Base-by-base conservation (phyloP, 2,797 vertebrate genomes). In the Oryzias sinensis region DNA sequence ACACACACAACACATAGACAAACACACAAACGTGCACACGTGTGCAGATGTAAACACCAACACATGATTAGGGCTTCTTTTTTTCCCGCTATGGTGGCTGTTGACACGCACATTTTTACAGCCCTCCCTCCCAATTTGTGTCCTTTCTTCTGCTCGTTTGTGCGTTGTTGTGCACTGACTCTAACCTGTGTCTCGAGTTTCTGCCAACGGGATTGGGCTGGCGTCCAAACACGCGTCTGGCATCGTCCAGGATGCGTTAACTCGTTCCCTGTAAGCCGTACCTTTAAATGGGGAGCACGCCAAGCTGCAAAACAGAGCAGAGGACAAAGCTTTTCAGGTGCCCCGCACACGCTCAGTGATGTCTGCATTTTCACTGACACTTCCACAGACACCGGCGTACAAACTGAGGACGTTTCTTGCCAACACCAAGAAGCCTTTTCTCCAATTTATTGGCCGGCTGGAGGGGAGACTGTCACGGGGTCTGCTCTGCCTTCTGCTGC, bases 381-480 rank as follows among this genome's bases (percentile, higher is more conserved):
- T 25, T 6, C 17, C 45, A 33, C 29, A 33, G 27, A 72, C 68
- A 65, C 58, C 47, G 72, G 78, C 67, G 0, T 7, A 59, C 51
- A 73, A 69, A 77, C 53, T 66, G 67, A 77, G 69, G 72, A 68
- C 48, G 72, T 67, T 72, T 55, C 47, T 49, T 75, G 70, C 70
- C 77, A 80, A 72, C 66, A 77, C 52, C 74, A 13, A 37, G 33
- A 37, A 37, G 33, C 33, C 33, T 37, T 37, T 33, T 37, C 11
- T 37, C 33, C 33, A 37, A 22, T 75, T 50, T 76, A 63, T 42
- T 13, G 63, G 53, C 64, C 53, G 59, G 65, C 33, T 37, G 11
- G 13, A 11, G 33, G 33, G 33, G 33, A 37, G 33, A 9, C 9
- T 13, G 33, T 37, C 33, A 37, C 9, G 33, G 33, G 33, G 11